Conservation (phyloP, 2,888 invertebrate genomes). For the Leptinotarsa juncta region DNA sequence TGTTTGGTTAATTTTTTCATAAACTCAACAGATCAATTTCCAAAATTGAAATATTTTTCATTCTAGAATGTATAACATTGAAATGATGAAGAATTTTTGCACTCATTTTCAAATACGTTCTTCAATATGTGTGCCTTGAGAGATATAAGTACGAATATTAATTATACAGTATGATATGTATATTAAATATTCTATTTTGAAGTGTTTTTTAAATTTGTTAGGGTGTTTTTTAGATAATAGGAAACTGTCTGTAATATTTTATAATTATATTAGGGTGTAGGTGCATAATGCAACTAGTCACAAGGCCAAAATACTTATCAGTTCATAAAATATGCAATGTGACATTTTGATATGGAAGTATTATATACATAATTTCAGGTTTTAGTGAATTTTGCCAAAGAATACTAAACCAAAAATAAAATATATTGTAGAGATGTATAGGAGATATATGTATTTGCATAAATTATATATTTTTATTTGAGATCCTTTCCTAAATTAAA, state of each 20-base stretch:
- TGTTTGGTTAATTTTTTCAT: no score
- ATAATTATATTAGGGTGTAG: neutral
- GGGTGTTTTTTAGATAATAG: neutral
- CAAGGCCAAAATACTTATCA: constrained; percentile 1
- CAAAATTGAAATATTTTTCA: no score
- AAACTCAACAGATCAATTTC: no score
- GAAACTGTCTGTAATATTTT: neutral
- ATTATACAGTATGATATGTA: no score
- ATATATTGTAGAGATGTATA: neutral
- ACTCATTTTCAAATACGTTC: neutral
- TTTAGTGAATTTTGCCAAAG: neutral
- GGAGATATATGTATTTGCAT: neutral
- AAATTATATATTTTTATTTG: neutral
- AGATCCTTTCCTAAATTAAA: no score
- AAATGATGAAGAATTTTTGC: no score
- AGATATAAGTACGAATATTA: neutral
- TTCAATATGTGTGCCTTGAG: neutral
- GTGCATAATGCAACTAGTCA: neutral
- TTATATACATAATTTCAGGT: no score
- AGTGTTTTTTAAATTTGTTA: neutral
- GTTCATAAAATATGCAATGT: neutral
- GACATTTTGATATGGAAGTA: no score
- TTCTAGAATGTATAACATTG: no score
- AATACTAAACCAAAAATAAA: neutral
- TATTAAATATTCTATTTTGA: no score